Evolutionary conservation across 2,113 vertebrate genomes (phyloP).

Genomic region (Parotia lawesii): DNA sequence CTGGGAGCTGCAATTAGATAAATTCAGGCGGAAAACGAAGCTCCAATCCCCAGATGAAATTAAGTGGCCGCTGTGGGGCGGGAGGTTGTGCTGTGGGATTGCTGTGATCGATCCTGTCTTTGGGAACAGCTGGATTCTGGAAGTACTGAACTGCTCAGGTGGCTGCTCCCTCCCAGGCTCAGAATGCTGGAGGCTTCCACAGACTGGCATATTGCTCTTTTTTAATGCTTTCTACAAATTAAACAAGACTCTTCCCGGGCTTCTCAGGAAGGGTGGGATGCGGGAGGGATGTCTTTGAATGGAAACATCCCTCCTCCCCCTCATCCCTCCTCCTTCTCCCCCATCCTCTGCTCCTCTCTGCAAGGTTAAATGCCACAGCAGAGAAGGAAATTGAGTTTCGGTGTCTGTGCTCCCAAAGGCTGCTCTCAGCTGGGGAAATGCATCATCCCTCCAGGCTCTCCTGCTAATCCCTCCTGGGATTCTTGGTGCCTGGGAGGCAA

Average conservation of each 20-base stretch:
- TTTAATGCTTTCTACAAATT: background rate
- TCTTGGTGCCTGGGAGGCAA: background rate
- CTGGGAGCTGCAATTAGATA: background rate
- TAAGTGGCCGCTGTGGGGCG: rapidly evolving
- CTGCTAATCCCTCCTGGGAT: background rate
- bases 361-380: background rate
- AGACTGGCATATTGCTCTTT: background rate
- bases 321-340: background rate
- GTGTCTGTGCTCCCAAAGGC: constrained; percentile 3
- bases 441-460: background rate
- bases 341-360: background rate
- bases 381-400: constrained; percentile 18
- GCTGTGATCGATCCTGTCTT: background rate
- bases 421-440: background rate
- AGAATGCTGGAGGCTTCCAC: background rate
- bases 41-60: background rate
- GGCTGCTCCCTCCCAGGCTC: background rate
- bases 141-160: background rate
- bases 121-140: background rate
- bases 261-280: background rate
- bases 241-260: background rate
- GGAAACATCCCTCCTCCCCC: background rate
- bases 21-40: background rate
- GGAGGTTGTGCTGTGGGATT: background rate
- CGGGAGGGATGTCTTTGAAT: background rate